phyloP scores from a whole-genome alignment of 1,140 invertebrate genomes.

The Parapsyche elsis region DNA sequence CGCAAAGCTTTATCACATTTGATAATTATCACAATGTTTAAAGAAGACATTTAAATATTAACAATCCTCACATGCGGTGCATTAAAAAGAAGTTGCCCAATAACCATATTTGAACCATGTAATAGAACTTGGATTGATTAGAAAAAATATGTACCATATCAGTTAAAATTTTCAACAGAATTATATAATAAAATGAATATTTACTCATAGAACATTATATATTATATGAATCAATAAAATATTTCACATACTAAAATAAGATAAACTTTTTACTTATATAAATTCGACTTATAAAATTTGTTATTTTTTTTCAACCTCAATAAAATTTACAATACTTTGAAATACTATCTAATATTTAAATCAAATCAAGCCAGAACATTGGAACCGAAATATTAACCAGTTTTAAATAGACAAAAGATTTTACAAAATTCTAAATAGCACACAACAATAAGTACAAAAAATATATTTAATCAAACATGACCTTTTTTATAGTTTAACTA shows the following conservation, averaged over 20 bases:
- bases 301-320: not conserved
- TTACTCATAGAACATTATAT: no score
- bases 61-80: no score
- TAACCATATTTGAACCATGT: no score
- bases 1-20: constrained; percentile 28
- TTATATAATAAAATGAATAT: no score
- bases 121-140: no score
- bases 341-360: not conserved
- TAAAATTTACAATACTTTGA: not conserved
- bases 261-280: not conserved
- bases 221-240: no score
- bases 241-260: no score
- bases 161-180: no score
- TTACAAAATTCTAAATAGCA: not conserved
- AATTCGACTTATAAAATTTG: not conserved
- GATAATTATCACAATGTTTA: constrained; percentile 29
- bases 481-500: not conserved
- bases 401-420: not conserved
- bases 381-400: not conserved
- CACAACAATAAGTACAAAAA: constrained; percentile 16
- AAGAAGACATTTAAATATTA: constrained; percentile 29
- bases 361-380: not conserved
- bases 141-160: no score
- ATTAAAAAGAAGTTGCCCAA: no score
- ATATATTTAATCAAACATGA: not conserved